Percentiles rank a stretch among this genome's conserved stretches.
These are phyloP conservation scores for Drosophila leonis DNA, from an alignment of 2,888 invertebrate species.

Conservation along the genomic window DNA sequence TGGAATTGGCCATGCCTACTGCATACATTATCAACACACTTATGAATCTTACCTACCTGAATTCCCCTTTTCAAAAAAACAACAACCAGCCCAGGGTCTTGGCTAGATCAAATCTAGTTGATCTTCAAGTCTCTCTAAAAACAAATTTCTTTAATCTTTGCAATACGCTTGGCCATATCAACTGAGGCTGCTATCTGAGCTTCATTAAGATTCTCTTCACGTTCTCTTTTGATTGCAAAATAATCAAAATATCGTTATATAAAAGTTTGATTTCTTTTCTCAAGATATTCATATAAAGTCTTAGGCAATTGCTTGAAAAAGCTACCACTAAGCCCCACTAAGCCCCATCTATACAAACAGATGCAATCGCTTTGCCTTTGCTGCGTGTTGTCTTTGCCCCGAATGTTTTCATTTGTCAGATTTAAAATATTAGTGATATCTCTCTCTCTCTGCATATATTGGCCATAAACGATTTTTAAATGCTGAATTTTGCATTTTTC, in stretches of 20 bases:
- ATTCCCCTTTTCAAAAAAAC: neutral
- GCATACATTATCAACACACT: neutral
- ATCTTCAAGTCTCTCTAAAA: neutral
- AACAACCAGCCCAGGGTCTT: too few relatives aligned
- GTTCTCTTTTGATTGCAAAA: neutral
- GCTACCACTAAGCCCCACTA: neutral
- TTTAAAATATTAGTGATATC: neutral
- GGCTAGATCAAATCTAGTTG: neutral
- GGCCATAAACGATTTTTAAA: conserved; percentile 5
- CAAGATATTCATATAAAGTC: neutral
- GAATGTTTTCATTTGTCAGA: conserved; percentile 7
- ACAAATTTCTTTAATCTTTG: neutral
- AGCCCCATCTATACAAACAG: neutral
- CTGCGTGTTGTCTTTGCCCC: neutral
- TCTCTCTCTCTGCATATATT: neutral
- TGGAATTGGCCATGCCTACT: neutral
- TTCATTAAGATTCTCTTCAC: too few relatives aligned
- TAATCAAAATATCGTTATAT: neutral
- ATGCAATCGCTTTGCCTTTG: neutral
- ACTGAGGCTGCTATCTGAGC: too few relatives aligned
- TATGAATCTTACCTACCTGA: neutral
- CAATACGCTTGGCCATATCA: too few relatives aligned
- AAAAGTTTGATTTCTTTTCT: neutral
- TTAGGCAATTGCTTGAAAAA: neutral
- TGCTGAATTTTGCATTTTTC: conserved; percentile 11